Conservation (phyloP, 64 coral and sea anemone species). For the Porites lutea region DNA sequence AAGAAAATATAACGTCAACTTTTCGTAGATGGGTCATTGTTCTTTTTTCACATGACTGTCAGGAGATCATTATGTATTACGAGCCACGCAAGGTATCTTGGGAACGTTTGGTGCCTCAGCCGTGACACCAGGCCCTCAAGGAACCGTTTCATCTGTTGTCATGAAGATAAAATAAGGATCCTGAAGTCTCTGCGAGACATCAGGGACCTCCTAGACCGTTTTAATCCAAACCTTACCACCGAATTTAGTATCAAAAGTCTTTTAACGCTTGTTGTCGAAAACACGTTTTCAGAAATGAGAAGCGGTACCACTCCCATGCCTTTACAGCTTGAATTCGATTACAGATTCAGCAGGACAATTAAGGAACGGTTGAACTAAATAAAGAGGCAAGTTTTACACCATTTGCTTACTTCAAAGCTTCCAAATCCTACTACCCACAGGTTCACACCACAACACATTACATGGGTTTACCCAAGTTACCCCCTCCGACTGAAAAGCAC, state of each 20-base stretch:
- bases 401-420: slow-evolving; percentile 58
- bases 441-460: slow-evolving; percentile 35
- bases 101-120: background rate
- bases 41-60: background rate
- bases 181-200: slow-evolving; percentile 34
- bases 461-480: slow-evolving; percentile 66
- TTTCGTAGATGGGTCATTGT: background rate
- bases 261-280: too few species aligned
- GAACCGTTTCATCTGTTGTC: slow-evolving; percentile 47
- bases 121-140: slow-evolving; percentile 35
- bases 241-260: background rate
- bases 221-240: too few species aligned
- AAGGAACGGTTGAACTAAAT: slow-evolving; percentile 36
- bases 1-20: slow-evolving; percentile 15
- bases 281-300: slow-evolving; percentile 8
- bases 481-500: background rate
- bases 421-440: too few species aligned
- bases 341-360: slow-evolving; percentile 68
- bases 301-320: too few species aligned
- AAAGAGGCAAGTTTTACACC: slow-evolving; percentile 62
- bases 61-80: background rate
- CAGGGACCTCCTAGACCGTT: background rate
- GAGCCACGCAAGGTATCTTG: background rate
- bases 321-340: background rate
- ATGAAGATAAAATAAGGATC: slow-evolving; percentile 46